phyloP scores from a whole-genome alignment of 2,888 invertebrate species.

The Exephanes ischioxanthus region DNA sequence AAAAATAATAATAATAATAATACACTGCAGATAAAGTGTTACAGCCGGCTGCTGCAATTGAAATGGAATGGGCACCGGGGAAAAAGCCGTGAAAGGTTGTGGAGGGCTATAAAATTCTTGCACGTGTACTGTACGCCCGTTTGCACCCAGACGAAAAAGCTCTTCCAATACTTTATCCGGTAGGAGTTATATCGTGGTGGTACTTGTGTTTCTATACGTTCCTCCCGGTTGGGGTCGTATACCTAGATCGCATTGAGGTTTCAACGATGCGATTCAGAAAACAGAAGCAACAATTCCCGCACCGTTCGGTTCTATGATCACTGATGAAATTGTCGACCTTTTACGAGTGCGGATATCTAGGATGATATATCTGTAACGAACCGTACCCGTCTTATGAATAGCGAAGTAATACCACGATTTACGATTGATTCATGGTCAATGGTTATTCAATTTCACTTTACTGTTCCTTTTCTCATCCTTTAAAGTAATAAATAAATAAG shows the following conservation, averaged over 20 bases:
- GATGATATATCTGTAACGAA: conserved; percentile 17
- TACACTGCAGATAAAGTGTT: conserved; percentile 35
- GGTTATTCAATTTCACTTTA: neutral
- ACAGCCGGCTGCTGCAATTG: conserved; percentile 36
- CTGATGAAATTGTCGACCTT: conserved; percentile 10
- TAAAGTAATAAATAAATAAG: neutral
- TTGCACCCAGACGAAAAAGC: conserved; percentile 41
- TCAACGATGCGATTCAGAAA: conserved; percentile 26
- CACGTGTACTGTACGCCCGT: conserved; percentile 23
- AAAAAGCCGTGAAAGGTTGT: conserved; percentile 50
- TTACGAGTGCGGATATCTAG: neutral
- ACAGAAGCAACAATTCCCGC: conserved; percentile 5
- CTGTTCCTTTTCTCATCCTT: neutral
- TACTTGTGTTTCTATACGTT: conserved; percentile 23
- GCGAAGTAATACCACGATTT: neutral
- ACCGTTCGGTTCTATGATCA: conserved; percentile 1
- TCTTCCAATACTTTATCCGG: conserved; percentile 47
- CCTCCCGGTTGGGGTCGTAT: neutral
- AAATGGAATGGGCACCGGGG: conserved; percentile 44
- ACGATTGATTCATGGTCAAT: neutral
- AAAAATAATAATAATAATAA: conserved; percentile 45
- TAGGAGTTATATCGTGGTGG: conserved; percentile 10
- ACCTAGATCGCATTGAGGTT: conserved; percentile 18
- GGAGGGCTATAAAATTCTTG: conserved; percentile 51
- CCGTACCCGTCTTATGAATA: neutral